Percentiles rank a stretch among this genome's conserved stretches.
Evolutionary conservation across 2,888 invertebrate genomes (phyloP).

Genomic region (Beris morrisii): DNA sequence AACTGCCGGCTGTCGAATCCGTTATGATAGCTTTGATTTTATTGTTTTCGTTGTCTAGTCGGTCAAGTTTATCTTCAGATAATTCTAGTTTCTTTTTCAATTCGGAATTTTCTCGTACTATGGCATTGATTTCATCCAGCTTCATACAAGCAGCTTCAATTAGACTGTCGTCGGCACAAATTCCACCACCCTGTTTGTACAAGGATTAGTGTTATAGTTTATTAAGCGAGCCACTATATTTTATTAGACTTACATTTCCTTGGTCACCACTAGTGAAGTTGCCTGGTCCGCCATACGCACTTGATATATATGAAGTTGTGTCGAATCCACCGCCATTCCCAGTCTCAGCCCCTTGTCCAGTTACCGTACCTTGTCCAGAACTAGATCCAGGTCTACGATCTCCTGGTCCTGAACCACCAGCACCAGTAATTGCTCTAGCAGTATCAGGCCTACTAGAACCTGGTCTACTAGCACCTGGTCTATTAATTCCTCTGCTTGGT

Average conservation of each 20-base stretch:
- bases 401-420: not conserved
- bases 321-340: no score
- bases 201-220: no score
- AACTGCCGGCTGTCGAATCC: not conserved
- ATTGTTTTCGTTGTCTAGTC: conserved; percentile 18
- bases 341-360: no score
- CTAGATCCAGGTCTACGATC: not conserved
- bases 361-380: not conserved
- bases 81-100: conserved; percentile 15
- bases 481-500: not conserved
- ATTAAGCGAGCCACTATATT: no score
- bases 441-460: not conserved
- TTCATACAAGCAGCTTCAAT: conserved; percentile 23
- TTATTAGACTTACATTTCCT: no score
- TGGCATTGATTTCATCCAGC: conserved; percentile 25
- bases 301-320: no score
- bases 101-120: conserved; percentile 25
- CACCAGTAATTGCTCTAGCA: not conserved
- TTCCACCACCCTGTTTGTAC: no score
- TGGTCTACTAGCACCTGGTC: not conserved
- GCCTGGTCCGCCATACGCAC: no score
- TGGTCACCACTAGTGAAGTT: no score
- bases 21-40: conserved; percentile 30
- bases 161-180: conserved; percentile 21
- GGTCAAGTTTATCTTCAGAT: conserved; percentile 26